phyloP scores from a whole-genome alignment of 2,113 vertebrate genomes.

The Onychorhynchus coronatus region DNA sequence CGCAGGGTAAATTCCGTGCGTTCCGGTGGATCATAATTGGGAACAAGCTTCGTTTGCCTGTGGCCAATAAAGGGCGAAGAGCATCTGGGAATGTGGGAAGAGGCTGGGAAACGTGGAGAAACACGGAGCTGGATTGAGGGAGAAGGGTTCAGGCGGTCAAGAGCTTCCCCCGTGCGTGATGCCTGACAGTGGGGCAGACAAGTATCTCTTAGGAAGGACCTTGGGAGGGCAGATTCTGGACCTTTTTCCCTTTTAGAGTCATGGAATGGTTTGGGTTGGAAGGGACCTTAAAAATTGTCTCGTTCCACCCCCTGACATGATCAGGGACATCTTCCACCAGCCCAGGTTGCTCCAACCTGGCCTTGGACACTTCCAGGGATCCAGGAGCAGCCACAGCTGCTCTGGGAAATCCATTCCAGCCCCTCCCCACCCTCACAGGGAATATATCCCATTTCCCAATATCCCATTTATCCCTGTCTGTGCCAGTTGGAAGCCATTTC shows the following conservation, averaged over 20 bases:
- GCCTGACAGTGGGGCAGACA: background rate
- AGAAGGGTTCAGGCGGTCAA: background rate
- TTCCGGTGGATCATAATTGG: fast-evolving
- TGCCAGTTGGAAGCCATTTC: background rate
- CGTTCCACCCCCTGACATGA: background rate
- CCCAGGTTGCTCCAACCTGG: fast-evolving
- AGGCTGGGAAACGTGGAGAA: background rate
- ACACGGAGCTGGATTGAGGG: no score
- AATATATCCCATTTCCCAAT: background rate
- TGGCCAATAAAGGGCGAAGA: background rate
- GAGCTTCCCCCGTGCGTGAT: background rate
- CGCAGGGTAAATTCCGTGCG: fast-evolving
- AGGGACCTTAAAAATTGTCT: background rate
- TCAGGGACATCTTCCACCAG: fast-evolving
- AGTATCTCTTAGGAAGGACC: fast-evolving
- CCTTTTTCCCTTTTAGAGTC: background rate
- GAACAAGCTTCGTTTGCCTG: background rate
- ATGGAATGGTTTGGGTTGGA: background rate
- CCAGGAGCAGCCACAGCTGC: background rate
- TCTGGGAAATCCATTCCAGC: background rate
- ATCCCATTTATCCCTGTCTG: background rate
- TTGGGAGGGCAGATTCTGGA: background rate
- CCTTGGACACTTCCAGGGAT: background rate
- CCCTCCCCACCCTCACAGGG: background rate
- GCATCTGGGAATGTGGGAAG: background rate